Conservation (phyloP, 2,888 invertebrate genomes). For the Cheilosia soror region DNA sequence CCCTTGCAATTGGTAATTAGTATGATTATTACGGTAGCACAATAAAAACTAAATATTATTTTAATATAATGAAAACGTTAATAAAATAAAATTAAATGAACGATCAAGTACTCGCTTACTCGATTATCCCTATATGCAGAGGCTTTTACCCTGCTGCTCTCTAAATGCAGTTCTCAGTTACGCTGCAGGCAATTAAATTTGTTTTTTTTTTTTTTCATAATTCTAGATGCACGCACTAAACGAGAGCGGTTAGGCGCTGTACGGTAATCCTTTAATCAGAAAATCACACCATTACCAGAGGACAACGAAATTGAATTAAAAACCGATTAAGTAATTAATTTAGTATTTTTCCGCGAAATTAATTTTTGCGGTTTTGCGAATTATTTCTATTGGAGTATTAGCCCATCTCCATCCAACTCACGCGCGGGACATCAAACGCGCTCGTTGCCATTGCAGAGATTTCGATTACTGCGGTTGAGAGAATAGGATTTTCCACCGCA, state of each 20-base stretch:
- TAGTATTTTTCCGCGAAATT: conserved; percentile 70
- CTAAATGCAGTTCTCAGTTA: not conserved
- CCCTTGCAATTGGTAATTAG: not conserved
- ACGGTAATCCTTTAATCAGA: conserved; percentile 57
- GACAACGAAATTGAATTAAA: conserved; percentile 50
- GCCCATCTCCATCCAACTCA: not conserved
- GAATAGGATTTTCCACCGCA: conserved; percentile 47
- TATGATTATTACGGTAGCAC: conserved; percentile 10
- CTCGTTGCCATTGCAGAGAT: not conserved
- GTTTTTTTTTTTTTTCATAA: not conserved
- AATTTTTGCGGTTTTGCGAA: conserved; percentile 51
- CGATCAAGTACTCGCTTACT: conserved; percentile 46
- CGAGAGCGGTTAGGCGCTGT: conserved; percentile 15
- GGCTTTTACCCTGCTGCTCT: not conserved
- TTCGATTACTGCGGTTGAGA: conserved; percentile 16
- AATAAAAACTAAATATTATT: conserved; percentile 17
- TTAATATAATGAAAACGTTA: conserved; percentile 23
- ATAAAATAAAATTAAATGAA: conserved; percentile 55
- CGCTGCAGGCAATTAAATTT: conserved; percentile 5
- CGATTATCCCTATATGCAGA: conserved; percentile 22
- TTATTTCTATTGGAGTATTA: not conserved
- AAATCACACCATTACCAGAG: conserved; percentile 50
- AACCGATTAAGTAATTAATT: conserved; percentile 68
- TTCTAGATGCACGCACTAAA: conserved; percentile 4
- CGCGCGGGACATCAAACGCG: not conserved